These are phyloP conservation scores for Phalacrocorax pelagicus DNA, from an alignment of 2,113 vertebrate genomes.

Conservation along the genomic window DNA sequence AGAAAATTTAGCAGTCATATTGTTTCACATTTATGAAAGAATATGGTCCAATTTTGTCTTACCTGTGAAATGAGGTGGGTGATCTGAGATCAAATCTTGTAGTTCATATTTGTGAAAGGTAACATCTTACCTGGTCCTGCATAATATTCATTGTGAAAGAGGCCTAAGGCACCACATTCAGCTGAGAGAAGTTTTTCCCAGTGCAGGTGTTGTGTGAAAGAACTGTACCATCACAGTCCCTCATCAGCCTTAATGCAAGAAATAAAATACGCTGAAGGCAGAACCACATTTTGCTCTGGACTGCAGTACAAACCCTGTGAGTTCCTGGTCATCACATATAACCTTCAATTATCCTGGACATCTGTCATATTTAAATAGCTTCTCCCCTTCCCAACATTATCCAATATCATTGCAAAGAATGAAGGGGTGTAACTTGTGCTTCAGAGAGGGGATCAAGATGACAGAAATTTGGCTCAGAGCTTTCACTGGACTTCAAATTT, in stretches of 20 bases:
- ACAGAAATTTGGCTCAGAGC: not conserved
- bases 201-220: not conserved
- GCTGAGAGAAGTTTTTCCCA: not conserved
- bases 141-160: not conserved
- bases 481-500: not conserved
- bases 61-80: not conserved
- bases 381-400: not conserved
- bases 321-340: not conserved
- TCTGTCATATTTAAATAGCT: not conserved
- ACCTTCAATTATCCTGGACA: not conserved
- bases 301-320: not conserved
- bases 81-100: not conserved
- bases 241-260: not conserved
- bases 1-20: not conserved
- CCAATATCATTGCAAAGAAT: not conserved
- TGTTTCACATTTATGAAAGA: not conserved
- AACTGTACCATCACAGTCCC: not conserved
- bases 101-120: not conserved
- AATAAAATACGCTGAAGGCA: not conserved
- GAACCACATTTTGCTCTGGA: not conserved
- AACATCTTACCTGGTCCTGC: not conserved
- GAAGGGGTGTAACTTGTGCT: not conserved
- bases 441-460: not conserved
- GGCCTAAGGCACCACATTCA: not conserved
- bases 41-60: not conserved